Conservation (phyloP, 2,113 vertebrate species). For the Thryonomys swinderianus region DNA sequence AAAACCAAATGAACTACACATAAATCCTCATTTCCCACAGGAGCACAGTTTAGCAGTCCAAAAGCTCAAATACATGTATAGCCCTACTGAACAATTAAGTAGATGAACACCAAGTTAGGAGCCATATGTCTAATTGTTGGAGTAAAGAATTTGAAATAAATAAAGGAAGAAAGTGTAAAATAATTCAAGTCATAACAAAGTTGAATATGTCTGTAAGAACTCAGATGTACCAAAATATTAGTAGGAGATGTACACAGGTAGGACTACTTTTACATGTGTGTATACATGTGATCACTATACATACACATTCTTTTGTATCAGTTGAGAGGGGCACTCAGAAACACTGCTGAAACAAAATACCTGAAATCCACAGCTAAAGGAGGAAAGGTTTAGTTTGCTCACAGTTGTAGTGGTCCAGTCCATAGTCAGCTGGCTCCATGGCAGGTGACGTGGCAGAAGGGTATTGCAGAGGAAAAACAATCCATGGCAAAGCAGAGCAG, state of each 20-base stretch:
- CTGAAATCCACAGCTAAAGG: not conserved
- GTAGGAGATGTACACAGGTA: accelerated
- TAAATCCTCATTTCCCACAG: not conserved
- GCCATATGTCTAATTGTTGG: not conserved
- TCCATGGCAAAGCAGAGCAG: not conserved
- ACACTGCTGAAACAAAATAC: not conserved
- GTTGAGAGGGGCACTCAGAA: accelerated
- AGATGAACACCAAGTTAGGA: not conserved
- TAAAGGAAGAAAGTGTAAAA: not conserved
- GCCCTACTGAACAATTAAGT: not conserved
- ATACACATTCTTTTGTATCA: not conserved
- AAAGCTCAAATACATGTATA: not conserved
- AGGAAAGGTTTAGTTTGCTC: not conserved
- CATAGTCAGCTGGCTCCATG: not conserved
- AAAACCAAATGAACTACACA: not conserved
- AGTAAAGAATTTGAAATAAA: not conserved
- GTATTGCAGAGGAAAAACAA: too few species aligned
- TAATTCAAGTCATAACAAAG: not conserved
- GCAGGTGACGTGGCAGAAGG: too few species aligned
- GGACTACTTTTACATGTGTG: not conserved
- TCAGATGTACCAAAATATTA: not conserved
- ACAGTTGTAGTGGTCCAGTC: not conserved
- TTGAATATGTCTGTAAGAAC: not conserved
- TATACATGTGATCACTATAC: not conserved
- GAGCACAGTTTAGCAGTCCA: not conserved